Evolutionary conservation across 2,113 vertebrate genomes (phyloP), one percentile per base, ranked within the genome.

Genomic region (Eudyptes chrysolophus): DNA sequence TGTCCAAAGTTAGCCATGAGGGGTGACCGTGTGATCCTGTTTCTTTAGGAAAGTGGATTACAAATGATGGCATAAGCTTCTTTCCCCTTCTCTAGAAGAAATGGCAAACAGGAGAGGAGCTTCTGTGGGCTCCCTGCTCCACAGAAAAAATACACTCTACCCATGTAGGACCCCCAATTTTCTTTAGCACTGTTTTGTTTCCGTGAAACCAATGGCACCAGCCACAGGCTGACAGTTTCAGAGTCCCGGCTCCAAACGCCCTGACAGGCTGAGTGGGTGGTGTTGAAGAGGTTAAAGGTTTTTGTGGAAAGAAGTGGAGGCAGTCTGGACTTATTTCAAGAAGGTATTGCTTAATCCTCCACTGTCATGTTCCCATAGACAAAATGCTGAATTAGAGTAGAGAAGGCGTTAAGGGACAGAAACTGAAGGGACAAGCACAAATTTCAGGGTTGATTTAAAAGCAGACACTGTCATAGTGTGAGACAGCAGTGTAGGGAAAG

Each of bases 141-240:
- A 40, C 2, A 49, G 16, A 55, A 64, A 60, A 58, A 83, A 78
- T 5, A 12, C 2, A 25, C 2, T 68, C 16, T 44, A 11, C 14
- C 21, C 2, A 2, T 11, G 1, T 10, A 68, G 11, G 25, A 30
- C 5, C 1, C 5, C 14, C 8, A 42, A 1, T 7, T 77, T 89
- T 40, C 6, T 81, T 51, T 42, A 42, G 24, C 38, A 22, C 4
- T 16, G 2, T 48, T 83, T 51, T 14, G 1, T 60, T 81, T 92
- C 11, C 12, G 48, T 32, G 32, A 87, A 84, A 70, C 2, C 36
- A 57, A 11, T 3, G 5, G 4, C 10, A 75, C 4, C 14, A 65
- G 5, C 15, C 29, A n/a, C 8, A 77, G 20, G 4, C 26, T 52
- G 18, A 36, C 8, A 44, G 3, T 72, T 78, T 81, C 22, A 40